These are phyloP conservation scores for Dermolepida albohirtum DNA, from an alignment of 2,888 invertebrate genomes.

Conservation along the genomic window DNA sequence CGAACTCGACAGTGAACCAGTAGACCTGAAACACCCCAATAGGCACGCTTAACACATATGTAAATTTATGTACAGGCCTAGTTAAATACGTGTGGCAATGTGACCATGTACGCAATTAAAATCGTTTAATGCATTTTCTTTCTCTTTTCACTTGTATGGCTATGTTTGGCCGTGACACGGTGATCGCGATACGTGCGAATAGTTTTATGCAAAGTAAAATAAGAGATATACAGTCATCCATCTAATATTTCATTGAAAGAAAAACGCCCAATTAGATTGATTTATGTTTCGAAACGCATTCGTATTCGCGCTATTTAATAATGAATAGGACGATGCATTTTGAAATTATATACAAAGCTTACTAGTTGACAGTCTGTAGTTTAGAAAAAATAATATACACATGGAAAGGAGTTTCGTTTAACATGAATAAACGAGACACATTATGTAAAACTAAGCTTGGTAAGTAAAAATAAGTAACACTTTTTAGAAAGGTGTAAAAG, in stretches of 20 bases:
- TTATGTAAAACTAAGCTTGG: too few relatives aligned
- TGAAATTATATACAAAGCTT: too few relatives aligned
- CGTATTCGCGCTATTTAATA: too few relatives aligned
- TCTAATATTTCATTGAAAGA: neutral
- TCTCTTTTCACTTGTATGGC: conserved; percentile 54
- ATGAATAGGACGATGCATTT: too few relatives aligned
- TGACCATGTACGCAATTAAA: conserved; percentile 59
- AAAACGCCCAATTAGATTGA: conserved; percentile 2
- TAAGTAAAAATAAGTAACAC: too few relatives aligned
- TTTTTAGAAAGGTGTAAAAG: too few relatives aligned
- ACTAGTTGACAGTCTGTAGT: too few relatives aligned
- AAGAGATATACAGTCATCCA: conserved; percentile 8
- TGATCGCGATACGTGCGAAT: conserved; percentile 51
- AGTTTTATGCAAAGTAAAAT: conserved; percentile 41
- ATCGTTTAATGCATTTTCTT: conserved; percentile 50
- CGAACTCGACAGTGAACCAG: conserved; percentile 99
- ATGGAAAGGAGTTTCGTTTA: too few relatives aligned
- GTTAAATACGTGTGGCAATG: conserved; percentile 25
- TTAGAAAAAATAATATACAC: too few relatives aligned
- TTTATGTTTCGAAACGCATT: neutral
- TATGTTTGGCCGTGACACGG: conserved; percentile 60
- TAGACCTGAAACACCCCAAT: conserved; percentile 74
- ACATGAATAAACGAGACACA: too few relatives aligned
- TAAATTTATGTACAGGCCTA: conserved; percentile 28
- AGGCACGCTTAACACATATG: conserved; percentile 12